Evolutionary conservation across 1,140 invertebrate species (phyloP), one percentile per base, ranked within the genome.

Genomic region (Proales similis): DNA sequence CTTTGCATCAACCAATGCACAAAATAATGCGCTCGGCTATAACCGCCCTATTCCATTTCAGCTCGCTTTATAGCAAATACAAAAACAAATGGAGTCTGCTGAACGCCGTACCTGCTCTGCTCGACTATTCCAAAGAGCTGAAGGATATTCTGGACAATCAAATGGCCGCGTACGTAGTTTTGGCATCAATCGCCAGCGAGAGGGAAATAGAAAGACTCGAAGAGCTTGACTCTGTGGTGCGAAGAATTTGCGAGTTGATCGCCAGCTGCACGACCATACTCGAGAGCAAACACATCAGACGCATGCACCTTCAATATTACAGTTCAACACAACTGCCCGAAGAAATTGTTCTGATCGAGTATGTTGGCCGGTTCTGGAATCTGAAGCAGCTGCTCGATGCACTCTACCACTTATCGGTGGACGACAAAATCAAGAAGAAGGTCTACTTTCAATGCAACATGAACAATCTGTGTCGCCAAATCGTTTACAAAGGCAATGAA

Each of bases 391-490:
- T 57, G 20, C 19, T 57, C 3, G 33, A 42, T 3, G 51, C 20
- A 1, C 12, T 57, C 3, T 57, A 57, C 33, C 27, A 20, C 3
- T 19, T 39, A 12, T 24, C 51, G 11, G 38, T 57, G 0, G 45
- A 57, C 20, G 51, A 57, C 45, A 42, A 36, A 42, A 57, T 57
- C 12, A 57, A 57, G 30, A 14, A 57, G 22, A 22, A 14, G 24
- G 45, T 57, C 45, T 57, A 57, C 24, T 42, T 42, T 14, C 36
- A 57, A 0, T 30, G 12, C 20, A 38, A 57, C 17, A 39, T 43
- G 36, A 57, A 42, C 22, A n/a, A 26, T 5, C 14, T 26, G 9
- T 14, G 39, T 26, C 39, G 36, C 27, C 22, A 11, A 42, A 39
- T 57, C 12, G 45, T 57, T 22, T 42, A 29, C 19, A 20, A n/a